phyloP scores from a whole-genome alignment of 2,888 invertebrate species.

The Nomada flava region DNA sequence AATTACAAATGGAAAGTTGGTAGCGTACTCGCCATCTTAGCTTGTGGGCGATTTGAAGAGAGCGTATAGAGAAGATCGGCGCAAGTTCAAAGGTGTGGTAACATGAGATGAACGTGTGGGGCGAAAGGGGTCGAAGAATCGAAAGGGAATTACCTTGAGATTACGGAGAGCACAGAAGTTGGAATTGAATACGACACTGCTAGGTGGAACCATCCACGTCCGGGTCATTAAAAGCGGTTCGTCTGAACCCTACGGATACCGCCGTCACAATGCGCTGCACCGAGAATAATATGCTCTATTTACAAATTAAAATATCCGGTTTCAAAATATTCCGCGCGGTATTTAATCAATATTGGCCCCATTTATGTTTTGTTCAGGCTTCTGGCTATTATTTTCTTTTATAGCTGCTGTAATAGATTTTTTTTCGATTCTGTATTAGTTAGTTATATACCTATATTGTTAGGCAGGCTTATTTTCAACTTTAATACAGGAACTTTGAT shows the following conservation, averaged over 20 bases:
- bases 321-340: constrained; percentile 79
- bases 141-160: constrained; percentile 72
- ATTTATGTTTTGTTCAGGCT: constrained; percentile 24
- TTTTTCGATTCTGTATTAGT: neutral
- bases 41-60: constrained; percentile 7
- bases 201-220: constrained; percentile 77
- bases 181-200: constrained; percentile 78
- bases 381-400: neutral
- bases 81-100: constrained; percentile 61
- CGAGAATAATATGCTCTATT: constrained; percentile 80
- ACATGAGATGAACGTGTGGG: constrained; percentile 61
- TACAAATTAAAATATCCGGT: constrained; percentile 80
- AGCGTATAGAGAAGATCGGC: constrained; percentile 49
- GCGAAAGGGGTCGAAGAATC: constrained; percentile 68
- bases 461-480: neutral
- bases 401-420: constrained; percentile 13
- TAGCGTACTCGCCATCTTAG: neutral
- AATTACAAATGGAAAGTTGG: neutral
- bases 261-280: constrained; percentile 66
- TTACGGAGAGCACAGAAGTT: constrained; percentile 64
- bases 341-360: constrained; percentile 79
- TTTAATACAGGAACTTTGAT: too few relatives aligned
- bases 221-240: constrained; percentile 81
- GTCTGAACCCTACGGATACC: constrained; percentile 67
- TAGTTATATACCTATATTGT: constrained; percentile 1